Percentiles rank a stretch among this genome's conserved stretches.
phyloP scores from a whole-genome alignment of 2,797 vertebrate species.

The Smutsia gigantea region DNA sequence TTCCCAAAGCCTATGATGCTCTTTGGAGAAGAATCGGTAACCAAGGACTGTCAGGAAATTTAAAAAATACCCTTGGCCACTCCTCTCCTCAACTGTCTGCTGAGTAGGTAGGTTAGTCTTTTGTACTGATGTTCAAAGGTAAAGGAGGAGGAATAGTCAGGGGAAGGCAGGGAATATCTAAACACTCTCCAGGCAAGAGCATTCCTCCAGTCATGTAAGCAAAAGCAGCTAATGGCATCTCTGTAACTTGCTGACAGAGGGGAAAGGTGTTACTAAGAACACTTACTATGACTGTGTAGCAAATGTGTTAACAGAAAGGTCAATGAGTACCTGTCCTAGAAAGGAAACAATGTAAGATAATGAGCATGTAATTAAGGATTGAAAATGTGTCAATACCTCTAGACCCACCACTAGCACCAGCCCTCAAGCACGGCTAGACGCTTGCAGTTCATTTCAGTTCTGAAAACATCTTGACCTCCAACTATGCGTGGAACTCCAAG shows the following conservation, averaged over 20 bases:
- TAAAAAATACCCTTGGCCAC: not conserved
- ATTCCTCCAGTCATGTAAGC: not conserved
- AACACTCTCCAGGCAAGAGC: not conserved
- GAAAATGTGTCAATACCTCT: not conserved
- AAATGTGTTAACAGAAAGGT: conserved; percentile 6
- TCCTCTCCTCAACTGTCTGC: not conserved
- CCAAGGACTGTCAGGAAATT: not conserved
- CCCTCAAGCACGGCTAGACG: not conserved
- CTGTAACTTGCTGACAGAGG: not conserved
- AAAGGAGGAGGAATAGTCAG: not conserved
- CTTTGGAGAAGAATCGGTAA: not conserved
- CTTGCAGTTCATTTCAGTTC: not conserved
- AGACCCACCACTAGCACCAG: fast-evolving
- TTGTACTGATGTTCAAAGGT: not conserved
- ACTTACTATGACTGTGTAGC: not conserved
- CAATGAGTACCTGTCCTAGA: conserved; percentile 1
- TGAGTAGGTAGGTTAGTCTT: not conserved
- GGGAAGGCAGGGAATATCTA: not conserved
- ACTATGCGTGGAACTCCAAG: not conserved
- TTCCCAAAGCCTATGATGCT: not conserved
- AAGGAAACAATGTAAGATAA: not conserved
- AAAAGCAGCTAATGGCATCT: not conserved
- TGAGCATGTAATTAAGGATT: not conserved
- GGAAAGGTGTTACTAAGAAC: not conserved
- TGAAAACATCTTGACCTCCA: not conserved